phyloP scores from a whole-genome alignment of 2,888 invertebrate genomes.

The Tipula unca region DNA sequence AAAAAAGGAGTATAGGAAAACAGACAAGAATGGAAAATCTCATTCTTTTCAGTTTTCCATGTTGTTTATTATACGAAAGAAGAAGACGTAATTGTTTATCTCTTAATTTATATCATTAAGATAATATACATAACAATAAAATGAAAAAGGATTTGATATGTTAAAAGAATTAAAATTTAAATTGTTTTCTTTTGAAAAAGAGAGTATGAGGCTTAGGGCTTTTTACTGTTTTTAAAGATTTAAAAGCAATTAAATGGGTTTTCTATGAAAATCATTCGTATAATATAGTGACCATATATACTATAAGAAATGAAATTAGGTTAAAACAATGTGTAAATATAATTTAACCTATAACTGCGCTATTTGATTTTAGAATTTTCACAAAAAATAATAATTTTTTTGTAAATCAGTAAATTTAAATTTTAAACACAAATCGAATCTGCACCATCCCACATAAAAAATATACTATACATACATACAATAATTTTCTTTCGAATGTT shows the following conservation, averaged over 20 bases:
- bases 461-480: too few relatives aligned
- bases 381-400: too few relatives aligned
- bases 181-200: background rate
- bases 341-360: background rate
- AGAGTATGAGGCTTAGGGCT: background rate
- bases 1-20: background rate
- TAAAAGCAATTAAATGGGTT: background rate
- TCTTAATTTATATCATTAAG: constrained; percentile 8
- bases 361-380: too few relatives aligned
- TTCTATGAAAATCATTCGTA: background rate
- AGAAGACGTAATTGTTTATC: background rate
- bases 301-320: background rate
- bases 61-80: background rate
- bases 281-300: background rate
- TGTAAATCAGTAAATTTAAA: background rate
- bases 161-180: background rate
- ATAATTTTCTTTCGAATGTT: background rate
- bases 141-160: background rate
- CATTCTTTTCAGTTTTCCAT: background rate
- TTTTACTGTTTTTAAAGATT: background rate
- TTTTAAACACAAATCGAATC: background rate
- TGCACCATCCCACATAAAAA: background rate
- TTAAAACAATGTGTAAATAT: background rate
- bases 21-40: background rate
- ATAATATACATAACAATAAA: background rate